phyloP scores from a whole-genome alignment of 2,797 vertebrate species.

The Taenioides sp. region DNA sequence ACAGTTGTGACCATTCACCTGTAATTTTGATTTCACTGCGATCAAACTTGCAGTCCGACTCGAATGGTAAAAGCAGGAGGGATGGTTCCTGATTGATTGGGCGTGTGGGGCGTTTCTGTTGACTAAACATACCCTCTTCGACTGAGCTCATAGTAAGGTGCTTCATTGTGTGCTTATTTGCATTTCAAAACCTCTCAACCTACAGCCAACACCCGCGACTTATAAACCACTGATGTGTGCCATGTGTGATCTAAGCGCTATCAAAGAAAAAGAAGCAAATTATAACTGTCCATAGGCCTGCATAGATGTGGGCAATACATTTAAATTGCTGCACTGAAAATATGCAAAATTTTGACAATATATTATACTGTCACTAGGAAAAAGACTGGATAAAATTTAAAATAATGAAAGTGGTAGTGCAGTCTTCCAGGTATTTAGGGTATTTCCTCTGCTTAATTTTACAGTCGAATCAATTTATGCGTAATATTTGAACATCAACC shows the following conservation, averaged over 20 bases:
- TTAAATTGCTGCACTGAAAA: not conserved
- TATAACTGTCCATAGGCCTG: not conserved
- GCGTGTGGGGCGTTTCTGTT: conserved; percentile 70
- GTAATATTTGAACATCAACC: too few relatives aligned
- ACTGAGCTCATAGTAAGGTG: conserved; percentile 58
- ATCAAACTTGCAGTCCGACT: not conserved
- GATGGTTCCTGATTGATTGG: conserved; percentile 54
- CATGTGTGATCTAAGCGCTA: not conserved
- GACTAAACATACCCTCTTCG: conserved; percentile 76
- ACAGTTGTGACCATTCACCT: not conserved
- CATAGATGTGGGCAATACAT: not conserved
- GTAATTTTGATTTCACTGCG: not conserved
- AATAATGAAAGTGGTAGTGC: too few relatives aligned
- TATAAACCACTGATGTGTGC: conserved; percentile 34
- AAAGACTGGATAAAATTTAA: not conserved
- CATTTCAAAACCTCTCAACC: conserved; percentile 80
- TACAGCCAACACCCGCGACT: conserved; percentile 73
- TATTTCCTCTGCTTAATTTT: not conserved
- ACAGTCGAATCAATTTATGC: too few relatives aligned
- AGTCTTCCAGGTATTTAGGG: too few relatives aligned
- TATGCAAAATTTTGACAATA: not conserved
- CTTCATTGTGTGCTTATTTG: conserved; percentile 80
- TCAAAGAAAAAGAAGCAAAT: conserved; percentile 4
- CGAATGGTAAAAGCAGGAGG: not conserved
- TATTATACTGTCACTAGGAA: not conserved